These are phyloP conservation scores for Odontesthes bonariensis DNA, from an alignment of 2,113 vertebrate genomes.

Conservation along the genomic window DNA sequence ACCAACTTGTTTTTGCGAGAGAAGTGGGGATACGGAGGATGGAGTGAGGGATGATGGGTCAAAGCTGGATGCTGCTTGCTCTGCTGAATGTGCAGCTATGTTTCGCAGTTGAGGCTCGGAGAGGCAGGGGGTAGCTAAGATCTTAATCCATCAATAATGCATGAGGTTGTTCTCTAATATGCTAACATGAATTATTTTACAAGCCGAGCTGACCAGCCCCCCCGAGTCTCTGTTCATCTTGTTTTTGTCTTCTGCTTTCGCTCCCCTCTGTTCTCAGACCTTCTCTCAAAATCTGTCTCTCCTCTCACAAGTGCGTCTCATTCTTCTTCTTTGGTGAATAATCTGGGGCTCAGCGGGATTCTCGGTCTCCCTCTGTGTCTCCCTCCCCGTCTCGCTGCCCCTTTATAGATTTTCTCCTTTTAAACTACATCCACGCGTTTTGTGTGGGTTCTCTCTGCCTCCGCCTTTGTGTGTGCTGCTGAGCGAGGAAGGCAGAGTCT, in stretches of 20 bases:
- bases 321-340: constrained; percentile 52
- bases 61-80: constrained; percentile 20
- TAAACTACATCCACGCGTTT: constrained; percentile 55
- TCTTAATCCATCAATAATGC: constrained; percentile 64
- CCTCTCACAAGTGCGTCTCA: constrained; percentile 5
- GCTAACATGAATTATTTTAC: constrained; percentile 72
- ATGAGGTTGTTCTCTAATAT: constrained; percentile 65
- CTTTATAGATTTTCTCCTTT: constrained; percentile 50
- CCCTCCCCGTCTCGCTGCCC: constrained; percentile 35
- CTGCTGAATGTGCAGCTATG: constrained; percentile 16
- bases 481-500: constrained; percentile 22
- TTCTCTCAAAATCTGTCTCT: constrained; percentile 35
- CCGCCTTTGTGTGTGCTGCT: constrained; percentile 25
- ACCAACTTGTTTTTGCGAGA: constrained; percentile 30
- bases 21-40: neutral
- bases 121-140: constrained; percentile 38
- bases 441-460: constrained; percentile 48
- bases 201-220: constrained; percentile 31
- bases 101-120: constrained; percentile 18
- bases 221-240: constrained; percentile 11
- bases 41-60: neutral
- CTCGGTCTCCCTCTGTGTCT: constrained; percentile 25
- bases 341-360: constrained; percentile 51
- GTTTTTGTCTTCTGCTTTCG: constrained; percentile 24
- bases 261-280: constrained; percentile 30